phyloP scores from a whole-genome alignment of 2,113 vertebrate species.

The Muntiacus muntjak region DNA sequence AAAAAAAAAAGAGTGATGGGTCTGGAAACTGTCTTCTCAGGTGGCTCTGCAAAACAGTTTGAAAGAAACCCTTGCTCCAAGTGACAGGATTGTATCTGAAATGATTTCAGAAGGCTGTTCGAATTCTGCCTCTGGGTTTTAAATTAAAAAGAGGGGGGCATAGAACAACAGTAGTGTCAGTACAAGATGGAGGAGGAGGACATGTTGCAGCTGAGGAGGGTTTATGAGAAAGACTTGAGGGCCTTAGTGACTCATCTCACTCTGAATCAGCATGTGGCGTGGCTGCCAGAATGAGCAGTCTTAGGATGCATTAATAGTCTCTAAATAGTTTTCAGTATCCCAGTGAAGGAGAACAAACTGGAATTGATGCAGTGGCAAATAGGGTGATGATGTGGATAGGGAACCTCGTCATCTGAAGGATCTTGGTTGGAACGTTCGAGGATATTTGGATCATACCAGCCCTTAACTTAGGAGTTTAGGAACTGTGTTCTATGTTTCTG shows the following conservation, averaged over 20 bases:
- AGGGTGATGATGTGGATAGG: neutral
- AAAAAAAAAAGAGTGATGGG: neutral
- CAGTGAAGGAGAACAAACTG: neutral
- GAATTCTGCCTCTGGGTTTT: constrained; percentile 2
- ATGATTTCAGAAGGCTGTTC: neutral
- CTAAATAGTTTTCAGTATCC: neutral
- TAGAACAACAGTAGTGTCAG: neutral
- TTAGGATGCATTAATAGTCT: neutral
- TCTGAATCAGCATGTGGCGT: neutral
- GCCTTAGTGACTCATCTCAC: neutral
- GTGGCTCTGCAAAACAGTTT: neutral
- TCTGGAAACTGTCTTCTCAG: neutral
- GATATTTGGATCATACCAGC: neutral
- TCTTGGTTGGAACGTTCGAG: neutral
- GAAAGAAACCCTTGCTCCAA: neutral
- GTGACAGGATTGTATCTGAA: neutral
- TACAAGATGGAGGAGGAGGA: neutral
- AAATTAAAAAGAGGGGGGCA: neutral
- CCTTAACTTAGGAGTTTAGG: neutral
- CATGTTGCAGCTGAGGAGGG: neutral
- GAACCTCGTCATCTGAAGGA: neutral
- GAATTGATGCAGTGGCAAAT: neutral
- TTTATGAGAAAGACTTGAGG: neutral
- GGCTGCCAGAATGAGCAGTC: neutral
- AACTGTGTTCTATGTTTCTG: neutral